A percentile compares a stretch with the other conserved stretches of the same genome.
These are phyloP conservation scores for Lacerta agilis DNA, from an alignment of 2,797 vertebrate genomes.

Conservation along the genomic window DNA sequence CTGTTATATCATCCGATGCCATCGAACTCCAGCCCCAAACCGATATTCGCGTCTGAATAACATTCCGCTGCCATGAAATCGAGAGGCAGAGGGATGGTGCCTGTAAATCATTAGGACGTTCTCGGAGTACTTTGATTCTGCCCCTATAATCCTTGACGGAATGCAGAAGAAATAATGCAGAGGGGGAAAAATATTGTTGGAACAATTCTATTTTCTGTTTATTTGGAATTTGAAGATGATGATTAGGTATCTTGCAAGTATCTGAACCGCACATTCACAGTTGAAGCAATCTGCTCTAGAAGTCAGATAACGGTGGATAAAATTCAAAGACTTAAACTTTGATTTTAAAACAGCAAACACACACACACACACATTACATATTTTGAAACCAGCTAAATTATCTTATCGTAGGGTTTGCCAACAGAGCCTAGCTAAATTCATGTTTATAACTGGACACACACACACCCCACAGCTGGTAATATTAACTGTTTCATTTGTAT, in stretches of 20 bases:
- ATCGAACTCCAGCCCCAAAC: slow-evolving; percentile 63
- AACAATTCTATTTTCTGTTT: background rate
- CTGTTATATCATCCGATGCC: slow-evolving; percentile 82
- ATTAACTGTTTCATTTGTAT: background rate
- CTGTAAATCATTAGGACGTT: background rate
- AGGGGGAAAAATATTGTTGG: background rate
- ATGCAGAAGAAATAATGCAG: background rate
- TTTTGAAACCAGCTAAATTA: background rate
- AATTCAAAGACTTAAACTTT: background rate
- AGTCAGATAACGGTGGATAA: background rate
- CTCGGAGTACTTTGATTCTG: background rate
- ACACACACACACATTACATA: background rate
- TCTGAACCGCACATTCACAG: background rate
- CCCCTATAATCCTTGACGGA: background rate
- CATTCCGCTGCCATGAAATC: slow-evolving; percentile 60
- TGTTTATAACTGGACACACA: background rate
- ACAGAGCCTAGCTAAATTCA: background rate
- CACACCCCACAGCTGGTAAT: background rate
- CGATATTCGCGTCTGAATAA: slow-evolving; percentile 64
- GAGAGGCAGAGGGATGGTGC: too few relatives aligned
- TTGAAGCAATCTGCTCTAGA: background rate
- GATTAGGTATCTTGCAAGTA: background rate
- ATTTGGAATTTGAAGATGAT: background rate
- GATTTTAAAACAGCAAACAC: background rate
- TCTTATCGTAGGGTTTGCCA: background rate